phyloP scores from a whole-genome alignment of 2,888 invertebrate species.

The Amblyjoppa fuscipennis region DNA sequence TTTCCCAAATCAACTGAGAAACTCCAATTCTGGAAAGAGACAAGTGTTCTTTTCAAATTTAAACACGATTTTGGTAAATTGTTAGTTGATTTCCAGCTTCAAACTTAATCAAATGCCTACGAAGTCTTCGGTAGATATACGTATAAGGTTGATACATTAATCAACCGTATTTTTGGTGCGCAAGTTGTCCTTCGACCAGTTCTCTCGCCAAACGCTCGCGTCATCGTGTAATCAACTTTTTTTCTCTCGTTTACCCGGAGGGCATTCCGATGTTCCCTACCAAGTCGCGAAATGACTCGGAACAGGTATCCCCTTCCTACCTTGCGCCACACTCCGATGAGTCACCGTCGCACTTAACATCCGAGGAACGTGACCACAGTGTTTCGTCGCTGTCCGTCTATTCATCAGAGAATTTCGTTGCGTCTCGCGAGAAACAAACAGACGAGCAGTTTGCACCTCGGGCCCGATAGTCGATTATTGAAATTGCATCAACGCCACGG shows the following conservation, averaged over 20 bases:
- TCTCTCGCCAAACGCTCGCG: slow-evolving; percentile 1
- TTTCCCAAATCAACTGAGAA: neutral
- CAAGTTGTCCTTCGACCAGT: neutral
- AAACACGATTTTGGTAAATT: neutral
- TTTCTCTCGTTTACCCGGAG: neutral
- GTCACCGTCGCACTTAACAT: slow-evolving; percentile 10
- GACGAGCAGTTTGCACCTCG: slow-evolving; percentile 12
- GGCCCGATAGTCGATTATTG: slow-evolving; percentile 68
- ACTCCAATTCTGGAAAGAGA: neutral
- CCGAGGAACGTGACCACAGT: slow-evolving; percentile 16
- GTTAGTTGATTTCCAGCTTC: neutral
- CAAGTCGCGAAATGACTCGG: neutral
- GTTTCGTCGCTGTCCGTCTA: slow-evolving; percentile 11
- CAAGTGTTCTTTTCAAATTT: neutral
- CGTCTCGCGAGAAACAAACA: neutral
- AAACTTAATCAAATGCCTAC: neutral
- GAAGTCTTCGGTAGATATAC: neutral
- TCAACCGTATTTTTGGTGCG: neutral
- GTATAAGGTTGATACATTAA: neutral
- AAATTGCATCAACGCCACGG: slow-evolving; percentile 68
- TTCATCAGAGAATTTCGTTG: neutral
- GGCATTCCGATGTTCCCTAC: neutral
- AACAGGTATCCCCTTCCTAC: slow-evolving; percentile 23
- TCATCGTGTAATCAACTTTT: neutral
- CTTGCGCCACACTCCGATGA: slow-evolving; percentile 17